Evolutionary conservation across 2,113 vertebrate genomes (phyloP), one percentile per base, ranked within the genome.

Genomic region (Apaloderma vittatum): DNA sequence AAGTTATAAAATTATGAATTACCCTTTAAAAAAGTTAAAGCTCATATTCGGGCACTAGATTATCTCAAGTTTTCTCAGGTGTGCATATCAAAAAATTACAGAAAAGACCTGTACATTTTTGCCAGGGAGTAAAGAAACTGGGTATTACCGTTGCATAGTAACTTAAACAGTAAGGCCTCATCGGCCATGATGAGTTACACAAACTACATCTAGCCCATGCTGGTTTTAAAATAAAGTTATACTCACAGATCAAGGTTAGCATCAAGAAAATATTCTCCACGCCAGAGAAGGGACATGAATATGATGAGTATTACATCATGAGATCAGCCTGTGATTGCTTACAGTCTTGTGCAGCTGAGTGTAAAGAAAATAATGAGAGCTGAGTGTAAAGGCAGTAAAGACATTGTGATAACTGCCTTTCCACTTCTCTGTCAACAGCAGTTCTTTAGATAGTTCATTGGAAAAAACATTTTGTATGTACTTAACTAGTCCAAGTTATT

Each of bases 141-240:
- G 3, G 2, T 86, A 17, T 24, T 43, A 20, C 8, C 4, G 0
- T 24, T 46, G 3, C 43, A 14, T 30, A 5, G 4, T 10, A 37
- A 30, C 21, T 36, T 68, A 37, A 67, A 43, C 14, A 61, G 52
- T 67, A 19, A 57, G 30, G 3, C 14, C 19, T 88, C 59, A 22
- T 49, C 36, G 61, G 4, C 16, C 27, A 5, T 45, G 11, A 15
- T 0, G 14, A 30, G 8, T 79, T 32, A 15, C 5, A 19, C 12
- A 57, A 1, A 27, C 3, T 48, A 7, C 6, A 15, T 40, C 5
- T 23, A 54, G 23, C 4, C 11, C 43, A 23, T 48, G 49, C 18
- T 57, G 16, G 32, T 26, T 73, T 36, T 26, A 74, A 61, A 74
- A 70, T 9, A 24, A 62, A n/a, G 11, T 79, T 70, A 26, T 45